Evolutionary conservation across 2,888 invertebrate genomes (phyloP), one percentile per base, ranked within the genome.

Genomic region (Mesorhabditis sp.): DNA sequence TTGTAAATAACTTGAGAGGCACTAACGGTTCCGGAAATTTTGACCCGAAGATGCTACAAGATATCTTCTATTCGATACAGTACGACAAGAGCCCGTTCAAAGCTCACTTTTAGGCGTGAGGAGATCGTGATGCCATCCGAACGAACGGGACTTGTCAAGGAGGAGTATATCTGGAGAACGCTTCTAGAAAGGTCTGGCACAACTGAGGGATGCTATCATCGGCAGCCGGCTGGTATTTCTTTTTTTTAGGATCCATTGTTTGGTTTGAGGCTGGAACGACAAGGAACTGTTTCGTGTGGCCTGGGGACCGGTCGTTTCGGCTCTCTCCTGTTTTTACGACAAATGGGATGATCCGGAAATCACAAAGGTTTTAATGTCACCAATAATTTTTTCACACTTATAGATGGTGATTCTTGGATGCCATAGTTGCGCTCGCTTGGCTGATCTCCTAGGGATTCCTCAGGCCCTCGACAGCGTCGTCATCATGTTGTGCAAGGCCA

Each of bases 111-210:
- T 78, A 93, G 94, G 86, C 91, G 90, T 84, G 95, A 97, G 74
- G 98, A 98, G 89, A 99, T 99, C 86, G 92, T 98, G 13, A 97
- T 99, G 96, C 98, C 98, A 0, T 94, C 96, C 0, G 98, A 99
- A 87, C 95, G 97, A 82, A 92, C 92, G 0, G 98, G 98, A 0
- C 87, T 92, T 0, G 93, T 98, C 0, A 91, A 91, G 69, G 97
- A 97, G 86, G 96, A 97, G 86, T 98, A 98, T 88, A 87, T 95
- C 73, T 98, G 97, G 97, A 95, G 96, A 86, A 86, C 75, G 41
- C 28, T 28, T 28, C 28, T 28, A 28, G 28, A 28, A 28, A 28
- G 28, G 28, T 28, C 28, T 28, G 28, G 28, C 28, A 28, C 28
- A 28, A 28, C 28, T 28, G 28, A 28, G 28, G 28, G 28, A 28